Evolutionary conservation across 2,113 vertebrate species (phyloP).

Genomic region (Leucopternis melanops): DNA sequence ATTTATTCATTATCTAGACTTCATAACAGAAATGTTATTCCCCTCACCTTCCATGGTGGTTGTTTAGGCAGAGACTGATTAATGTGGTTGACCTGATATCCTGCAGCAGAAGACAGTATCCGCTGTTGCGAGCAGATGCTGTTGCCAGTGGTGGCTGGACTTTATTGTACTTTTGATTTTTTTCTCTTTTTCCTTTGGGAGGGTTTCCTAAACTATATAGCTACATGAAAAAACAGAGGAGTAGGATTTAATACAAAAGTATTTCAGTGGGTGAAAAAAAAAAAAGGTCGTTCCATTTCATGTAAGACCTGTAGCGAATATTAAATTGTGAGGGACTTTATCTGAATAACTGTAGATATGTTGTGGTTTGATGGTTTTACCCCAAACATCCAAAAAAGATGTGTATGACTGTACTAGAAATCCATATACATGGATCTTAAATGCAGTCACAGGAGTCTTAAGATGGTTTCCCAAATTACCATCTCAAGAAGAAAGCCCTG

Average conservation of each 20-base stretch:
- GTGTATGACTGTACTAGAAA: not conserved
- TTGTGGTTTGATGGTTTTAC: not conserved
- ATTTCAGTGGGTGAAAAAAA: not conserved
- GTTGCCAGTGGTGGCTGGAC: not conserved
- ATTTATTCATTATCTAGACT: not conserved
- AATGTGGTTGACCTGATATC: not conserved
- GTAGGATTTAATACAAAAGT: not conserved
- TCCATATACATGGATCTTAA: not conserved
- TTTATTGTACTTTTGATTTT: not conserved
- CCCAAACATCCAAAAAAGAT: not conserved
- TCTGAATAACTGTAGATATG: not conserved
- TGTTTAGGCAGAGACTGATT: not conserved
- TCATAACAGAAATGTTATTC: not conserved
- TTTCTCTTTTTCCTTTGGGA: not conserved
- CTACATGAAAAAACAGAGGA: not conserved
- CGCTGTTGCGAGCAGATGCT: not conserved
- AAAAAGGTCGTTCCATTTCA: not conserved
- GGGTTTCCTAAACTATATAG: not conserved
- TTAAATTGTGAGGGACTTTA: not conserved
- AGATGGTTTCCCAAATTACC: not conserved
- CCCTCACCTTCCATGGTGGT: rapidly evolving
- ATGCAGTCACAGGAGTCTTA: not conserved
- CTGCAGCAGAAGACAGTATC: not conserved
- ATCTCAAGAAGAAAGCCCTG: not conserved
- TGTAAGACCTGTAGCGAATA: not conserved